These are phyloP conservation scores for Prosopocoilus inquinatus DNA, from an alignment of 2,888 invertebrate species.

Conservation along the genomic window DNA sequence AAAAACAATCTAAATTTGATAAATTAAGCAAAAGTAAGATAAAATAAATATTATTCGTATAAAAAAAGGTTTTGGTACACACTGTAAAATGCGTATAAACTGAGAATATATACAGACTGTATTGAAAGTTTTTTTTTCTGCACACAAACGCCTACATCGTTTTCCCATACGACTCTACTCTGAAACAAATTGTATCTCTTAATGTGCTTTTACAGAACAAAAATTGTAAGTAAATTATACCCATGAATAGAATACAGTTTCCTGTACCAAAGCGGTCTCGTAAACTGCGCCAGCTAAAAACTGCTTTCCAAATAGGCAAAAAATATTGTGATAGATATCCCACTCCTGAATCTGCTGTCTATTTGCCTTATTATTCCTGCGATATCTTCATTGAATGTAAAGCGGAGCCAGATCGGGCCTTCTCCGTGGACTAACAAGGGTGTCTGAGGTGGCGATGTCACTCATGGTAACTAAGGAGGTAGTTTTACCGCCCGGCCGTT, in stretches of 20 bases:
- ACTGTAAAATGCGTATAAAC: too few species aligned
- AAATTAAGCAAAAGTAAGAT: too few species aligned
- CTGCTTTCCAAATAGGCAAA: constrained; percentile 31
- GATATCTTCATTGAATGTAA: constrained; percentile 53
- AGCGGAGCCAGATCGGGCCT: constrained; percentile 40
- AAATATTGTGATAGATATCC: constrained; percentile 32
- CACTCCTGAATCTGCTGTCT: constrained; percentile 36
- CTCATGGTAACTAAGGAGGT: constrained; percentile 48
- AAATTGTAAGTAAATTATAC: not conserved
- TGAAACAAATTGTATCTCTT: constrained; percentile 19
- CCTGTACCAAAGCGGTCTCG: too few species aligned
- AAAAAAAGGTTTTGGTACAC: too few species aligned
- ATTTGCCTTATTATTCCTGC: constrained; percentile 49
- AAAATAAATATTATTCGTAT: too few species aligned
- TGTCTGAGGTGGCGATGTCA: constrained; percentile 52
- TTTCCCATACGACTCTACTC: constrained; percentile 7
- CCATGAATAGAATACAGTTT: too few species aligned
- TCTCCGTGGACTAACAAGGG: constrained; percentile 50
- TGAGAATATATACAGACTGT: too few species aligned
- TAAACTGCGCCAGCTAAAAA: constrained; percentile 10
- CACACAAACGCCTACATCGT: not conserved
- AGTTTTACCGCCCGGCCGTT: constrained; percentile 43
- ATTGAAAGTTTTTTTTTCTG: too few species aligned
- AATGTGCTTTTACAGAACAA: constrained; percentile 8
- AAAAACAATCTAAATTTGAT: too few species aligned